Conservation (phyloP, 2,113 vertebrate genomes). For the Heterotis niloticus region DNA sequence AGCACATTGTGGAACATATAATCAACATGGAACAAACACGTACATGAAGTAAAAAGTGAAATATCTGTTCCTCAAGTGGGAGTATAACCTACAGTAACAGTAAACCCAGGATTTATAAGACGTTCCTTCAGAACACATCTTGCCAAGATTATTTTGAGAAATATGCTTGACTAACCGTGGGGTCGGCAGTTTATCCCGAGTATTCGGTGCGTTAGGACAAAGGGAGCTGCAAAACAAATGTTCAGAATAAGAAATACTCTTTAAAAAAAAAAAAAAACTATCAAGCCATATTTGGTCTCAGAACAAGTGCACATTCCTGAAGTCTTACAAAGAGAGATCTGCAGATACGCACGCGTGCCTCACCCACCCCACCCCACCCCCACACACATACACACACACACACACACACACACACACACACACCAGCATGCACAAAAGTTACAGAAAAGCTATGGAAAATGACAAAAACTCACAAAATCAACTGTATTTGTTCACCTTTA, state of each 20-base stretch:
- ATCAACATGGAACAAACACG: too few species aligned
- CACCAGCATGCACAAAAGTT: too few species aligned
- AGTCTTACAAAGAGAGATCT: conserved; percentile 21
- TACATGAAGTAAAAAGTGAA: too few species aligned
- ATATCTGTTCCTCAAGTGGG: background rate
- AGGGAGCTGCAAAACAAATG: conserved; percentile 99
- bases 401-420: conserved; percentile 51
- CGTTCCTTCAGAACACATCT: conserved; percentile 60
- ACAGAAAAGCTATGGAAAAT: too few species aligned
- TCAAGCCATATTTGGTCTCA: conserved; percentile 68
- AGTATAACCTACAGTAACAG: conserved; percentile 44
- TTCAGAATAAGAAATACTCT: conserved; percentile 84
- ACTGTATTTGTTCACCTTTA: too few species aligned
- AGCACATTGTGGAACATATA: too few species aligned
- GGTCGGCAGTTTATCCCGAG: conserved; percentile 93
- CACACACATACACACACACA: conserved; percentile 20
- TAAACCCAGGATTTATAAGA: conserved; percentile 60
- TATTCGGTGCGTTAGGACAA: conserved; percentile 96
- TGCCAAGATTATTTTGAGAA: conserved; percentile 82
- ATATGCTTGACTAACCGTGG: conserved; percentile 92
- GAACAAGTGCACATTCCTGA: conserved; percentile 60
- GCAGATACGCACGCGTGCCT: background rate
- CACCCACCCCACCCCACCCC: background rate
- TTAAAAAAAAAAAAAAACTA: conserved; percentile 50
- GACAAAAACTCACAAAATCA: too few species aligned